A percentile compares a stretch with the other conserved stretches of the same genome.
phyloP scores from a whole-genome alignment of 2,888 invertebrate genomes.

The Sphinx pinastri region DNA sequence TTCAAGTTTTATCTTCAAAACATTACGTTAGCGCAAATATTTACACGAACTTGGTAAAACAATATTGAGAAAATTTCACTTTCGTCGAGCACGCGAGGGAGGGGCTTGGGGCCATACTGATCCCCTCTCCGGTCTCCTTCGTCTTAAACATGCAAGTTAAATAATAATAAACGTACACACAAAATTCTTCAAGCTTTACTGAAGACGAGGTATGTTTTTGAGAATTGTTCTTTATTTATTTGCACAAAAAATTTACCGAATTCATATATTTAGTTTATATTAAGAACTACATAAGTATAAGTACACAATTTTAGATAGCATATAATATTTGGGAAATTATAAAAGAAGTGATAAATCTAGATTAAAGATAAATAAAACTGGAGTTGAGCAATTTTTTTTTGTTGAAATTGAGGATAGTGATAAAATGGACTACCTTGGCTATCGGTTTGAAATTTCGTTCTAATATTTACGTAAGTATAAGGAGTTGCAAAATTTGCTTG shows the following conservation, averaged over 20 bases:
- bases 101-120: background rate
- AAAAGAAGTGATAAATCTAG: no score
- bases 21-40: slow-evolving; percentile 36
- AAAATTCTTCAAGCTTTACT: slow-evolving; percentile 63
- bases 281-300: no score
- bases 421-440: no score
- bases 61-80: slow-evolving; percentile 78
- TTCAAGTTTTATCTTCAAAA: background rate
- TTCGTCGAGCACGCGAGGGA: slow-evolving; percentile 48
- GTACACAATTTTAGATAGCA: no score
- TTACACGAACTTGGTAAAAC: slow-evolving; percentile 46
- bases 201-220: slow-evolving; percentile 32
- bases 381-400: no score
- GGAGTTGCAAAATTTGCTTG: no score
- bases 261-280: no score
- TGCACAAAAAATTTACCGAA: background rate
- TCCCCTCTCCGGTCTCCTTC: background rate
- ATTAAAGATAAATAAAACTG: no score
- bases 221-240: background rate
- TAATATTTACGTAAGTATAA: no score
- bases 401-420: no score
- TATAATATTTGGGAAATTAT: no score
- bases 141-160: background rate
- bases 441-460: no score
- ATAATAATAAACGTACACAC: slow-evolving; percentile 5